These are phyloP conservation scores for Patella depressa DNA, from an alignment of 2,888 invertebrate genomes.

Conservation along the genomic window DNA sequence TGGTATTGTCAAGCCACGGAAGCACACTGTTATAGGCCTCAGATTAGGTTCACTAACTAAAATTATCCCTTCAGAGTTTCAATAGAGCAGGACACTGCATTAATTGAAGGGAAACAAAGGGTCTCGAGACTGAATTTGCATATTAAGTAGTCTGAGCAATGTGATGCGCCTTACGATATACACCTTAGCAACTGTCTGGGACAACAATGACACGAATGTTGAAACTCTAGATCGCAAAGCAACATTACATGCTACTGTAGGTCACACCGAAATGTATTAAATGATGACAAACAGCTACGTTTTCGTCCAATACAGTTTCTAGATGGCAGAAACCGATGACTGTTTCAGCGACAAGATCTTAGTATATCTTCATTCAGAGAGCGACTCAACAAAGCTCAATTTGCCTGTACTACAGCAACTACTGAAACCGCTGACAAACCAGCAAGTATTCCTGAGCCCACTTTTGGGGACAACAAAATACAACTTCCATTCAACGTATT, in stretches of 20 bases:
- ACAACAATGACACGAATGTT: constrained; percentile 24
- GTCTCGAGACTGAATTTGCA: constrained; percentile 23
- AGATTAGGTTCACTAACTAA: not conserved
- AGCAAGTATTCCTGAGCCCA: too few relatives aligned
- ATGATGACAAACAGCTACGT: not conserved
- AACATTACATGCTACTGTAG: not conserved
- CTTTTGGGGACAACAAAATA: too few relatives aligned
- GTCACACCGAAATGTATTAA: constrained; percentile 6
- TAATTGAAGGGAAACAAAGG: constrained; percentile 22
- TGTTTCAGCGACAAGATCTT: not conserved
- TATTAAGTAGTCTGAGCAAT: constrained; percentile 18
- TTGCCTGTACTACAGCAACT: not conserved
- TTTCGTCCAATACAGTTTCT: not conserved
- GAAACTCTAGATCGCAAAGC: constrained; percentile 21
- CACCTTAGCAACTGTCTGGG: constrained; percentile 18
- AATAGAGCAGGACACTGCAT: constrained; percentile 18
- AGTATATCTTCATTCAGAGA: not conserved
- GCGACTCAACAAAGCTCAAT: not conserved
- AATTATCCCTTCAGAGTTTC: constrained; percentile 22
- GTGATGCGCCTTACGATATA: constrained; percentile 18
- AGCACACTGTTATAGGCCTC: constrained; percentile 15
- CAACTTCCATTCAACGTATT: too few relatives aligned
- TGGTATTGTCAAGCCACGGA: constrained; percentile 28
- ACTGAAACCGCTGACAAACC: not conserved
- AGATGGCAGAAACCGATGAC: not conserved